phyloP scores from a whole-genome alignment of 53 echinoderm and acorn worm genomes.

The Glandiceps talaboti region DNA sequence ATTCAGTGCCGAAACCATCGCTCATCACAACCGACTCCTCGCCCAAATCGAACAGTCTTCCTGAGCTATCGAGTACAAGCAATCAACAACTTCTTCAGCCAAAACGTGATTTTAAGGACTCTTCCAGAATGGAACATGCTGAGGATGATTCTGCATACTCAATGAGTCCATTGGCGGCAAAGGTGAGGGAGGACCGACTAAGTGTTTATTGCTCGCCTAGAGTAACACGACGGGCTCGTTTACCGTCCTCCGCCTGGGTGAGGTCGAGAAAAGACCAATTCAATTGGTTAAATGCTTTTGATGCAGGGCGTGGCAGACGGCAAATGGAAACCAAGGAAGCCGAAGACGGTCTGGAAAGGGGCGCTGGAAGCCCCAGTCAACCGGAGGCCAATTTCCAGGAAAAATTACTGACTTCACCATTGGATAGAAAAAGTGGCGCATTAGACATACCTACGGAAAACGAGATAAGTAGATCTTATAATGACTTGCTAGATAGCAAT shows the following conservation, averaged over 20 bases:
- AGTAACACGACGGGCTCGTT: constrained; percentile 44
- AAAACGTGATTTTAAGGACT: neutral
- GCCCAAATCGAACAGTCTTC: neutral
- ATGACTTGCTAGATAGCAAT: neutral
- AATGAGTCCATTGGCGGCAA: neutral
- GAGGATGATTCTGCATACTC: neutral
- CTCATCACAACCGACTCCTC: neutral
- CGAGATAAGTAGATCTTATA: neutral
- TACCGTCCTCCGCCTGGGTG: constrained; percentile 26
- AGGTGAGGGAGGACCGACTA: constrained; percentile 40
- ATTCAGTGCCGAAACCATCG: neutral
- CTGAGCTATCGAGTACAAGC: neutral
- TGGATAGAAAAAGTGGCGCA: neutral
- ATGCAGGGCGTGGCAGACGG: constrained; percentile 17
- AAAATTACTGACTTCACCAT: neutral
- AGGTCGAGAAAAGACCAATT: constrained; percentile 52
- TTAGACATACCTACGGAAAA: neutral
- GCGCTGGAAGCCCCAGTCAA: neutral
- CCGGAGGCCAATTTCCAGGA: neutral
- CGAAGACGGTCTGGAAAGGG: neutral
- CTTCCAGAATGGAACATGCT: neutral
- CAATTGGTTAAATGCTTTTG: constrained; percentile 48
- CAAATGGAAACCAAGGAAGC: neutral
- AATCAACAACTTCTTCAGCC: neutral
- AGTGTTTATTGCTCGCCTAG: constrained; percentile 81